These are phyloP conservation scores for Byasa hedistus DNA, from an alignment of 2,888 invertebrate genomes.

Conservation along the genomic window DNA sequence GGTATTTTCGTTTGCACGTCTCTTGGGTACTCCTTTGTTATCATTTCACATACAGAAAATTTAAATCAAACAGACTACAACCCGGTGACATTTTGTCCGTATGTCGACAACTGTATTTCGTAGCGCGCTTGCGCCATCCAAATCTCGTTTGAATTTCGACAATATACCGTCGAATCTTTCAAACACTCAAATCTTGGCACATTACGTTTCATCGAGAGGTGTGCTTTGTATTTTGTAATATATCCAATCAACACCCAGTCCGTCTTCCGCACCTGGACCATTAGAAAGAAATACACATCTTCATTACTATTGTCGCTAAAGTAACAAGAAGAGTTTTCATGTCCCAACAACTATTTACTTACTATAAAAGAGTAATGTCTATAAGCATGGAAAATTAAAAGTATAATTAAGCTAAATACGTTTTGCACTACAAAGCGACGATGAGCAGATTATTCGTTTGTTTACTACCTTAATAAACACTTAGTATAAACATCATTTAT, in stretches of 20 bases:
- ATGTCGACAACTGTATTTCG: conserved; percentile 28
- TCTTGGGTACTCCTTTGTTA: background rate
- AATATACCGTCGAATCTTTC: conserved; percentile 28
- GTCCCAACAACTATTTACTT: too few species aligned
- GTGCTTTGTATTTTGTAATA: conserved; percentile 19
- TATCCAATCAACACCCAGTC: background rate
- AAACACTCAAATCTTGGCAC: conserved; percentile 29
- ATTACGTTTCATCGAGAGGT: conserved; percentile 18
- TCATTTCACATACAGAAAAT: background rate
- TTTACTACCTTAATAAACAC: too few species aligned
- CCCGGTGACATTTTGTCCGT: conserved; percentile 27
- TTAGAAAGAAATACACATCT: background rate
- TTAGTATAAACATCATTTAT: too few species aligned
- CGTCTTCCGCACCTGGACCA: conserved; percentile 9
- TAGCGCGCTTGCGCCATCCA: conserved; percentile 23
- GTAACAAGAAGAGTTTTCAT: too few species aligned
- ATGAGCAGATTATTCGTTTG: too few species aligned
- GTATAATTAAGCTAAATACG: too few species aligned
- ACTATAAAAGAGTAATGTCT: too few species aligned
- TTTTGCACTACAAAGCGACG: too few species aligned
- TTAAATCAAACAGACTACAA: conserved; percentile 12
- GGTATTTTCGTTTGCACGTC: background rate
- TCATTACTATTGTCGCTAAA: too few species aligned
- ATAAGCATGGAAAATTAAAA: too few species aligned
- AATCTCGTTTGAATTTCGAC: conserved; percentile 29